Conservation (phyloP, 2,888 invertebrate species). For the Agonopterix arenella region DNA sequence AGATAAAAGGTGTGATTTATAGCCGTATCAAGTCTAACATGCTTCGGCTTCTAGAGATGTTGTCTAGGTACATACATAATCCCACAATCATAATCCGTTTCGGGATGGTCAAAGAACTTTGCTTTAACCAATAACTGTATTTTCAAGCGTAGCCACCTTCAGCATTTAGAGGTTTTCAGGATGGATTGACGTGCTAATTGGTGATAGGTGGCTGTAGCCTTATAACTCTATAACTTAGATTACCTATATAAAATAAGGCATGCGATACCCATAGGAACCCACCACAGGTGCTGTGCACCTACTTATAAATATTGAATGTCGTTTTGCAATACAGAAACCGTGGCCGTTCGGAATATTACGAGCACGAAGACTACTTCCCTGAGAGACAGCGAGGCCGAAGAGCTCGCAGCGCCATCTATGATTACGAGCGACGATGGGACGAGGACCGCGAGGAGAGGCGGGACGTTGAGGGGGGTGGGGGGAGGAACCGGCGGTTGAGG, state of each 20-base stretch:
- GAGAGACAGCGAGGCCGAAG: constrained; percentile 41
- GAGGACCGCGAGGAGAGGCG: constrained; percentile 16
- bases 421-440: constrained; percentile 39
- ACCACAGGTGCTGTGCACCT: not conserved
- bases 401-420: constrained; percentile 53
- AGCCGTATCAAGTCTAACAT: too few species aligned
- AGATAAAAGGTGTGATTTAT: too few species aligned
- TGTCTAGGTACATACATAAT: too few species aligned
- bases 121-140: too few species aligned
- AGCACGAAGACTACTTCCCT: constrained; percentile 32
- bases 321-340: constrained; percentile 22
- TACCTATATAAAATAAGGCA: not conserved
- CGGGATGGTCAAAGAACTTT: too few species aligned
- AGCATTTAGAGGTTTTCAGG: too few species aligned
- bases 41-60: too few species aligned
- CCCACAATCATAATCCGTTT: too few species aligned
- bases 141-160: too few species aligned
- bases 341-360: constrained; percentile 52
- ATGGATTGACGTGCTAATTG: too few species aligned
- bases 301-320: not conserved
- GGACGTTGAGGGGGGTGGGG: constrained; percentile 20
- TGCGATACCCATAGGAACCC: too few species aligned
- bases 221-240: not conserved
- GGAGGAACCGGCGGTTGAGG: constrained; percentile 33
- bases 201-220: too few species aligned